Evolutionary conservation across 2,113 vertebrate species (phyloP), one percentile per base, ranked within the genome.

Genomic region (Microtus pennsylvanicus): DNA sequence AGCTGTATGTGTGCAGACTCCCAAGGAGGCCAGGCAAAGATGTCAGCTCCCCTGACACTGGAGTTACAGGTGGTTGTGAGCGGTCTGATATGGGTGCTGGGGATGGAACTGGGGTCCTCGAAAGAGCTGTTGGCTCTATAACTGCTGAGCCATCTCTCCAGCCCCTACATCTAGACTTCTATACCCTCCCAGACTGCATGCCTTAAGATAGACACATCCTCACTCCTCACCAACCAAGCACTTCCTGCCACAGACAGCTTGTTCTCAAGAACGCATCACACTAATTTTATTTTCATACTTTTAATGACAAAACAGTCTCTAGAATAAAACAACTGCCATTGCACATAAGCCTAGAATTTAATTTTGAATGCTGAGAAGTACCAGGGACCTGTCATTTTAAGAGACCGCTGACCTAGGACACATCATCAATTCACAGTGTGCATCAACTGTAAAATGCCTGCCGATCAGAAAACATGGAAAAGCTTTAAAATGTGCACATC

Each of bases 271-370:
- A 95, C 87, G 63, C 50, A 91, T 35, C 83, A 55, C 63, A 63
- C 5, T 91, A 91, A 45, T 67, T 77, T 55, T 85, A 50, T 82
- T 78, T 70, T 67, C 82, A n/a, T 42, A 19, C 21, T 33, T 74
- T 78, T 87, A 78, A 69, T 78, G 8, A 78, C 83, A 72, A 52
- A 87, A 65, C 19, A 75, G 8, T 87, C 69, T 94, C 82, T 86
- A 91, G 8, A 58, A 42, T 24, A 93, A 95, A 81, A 96, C 22
- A 90, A 85, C 6, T 82, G 30, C 38, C 75, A 76, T 4, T 81
- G 58, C 50, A 93, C 61, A 89, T 42, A 95, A 77, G 63, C 83
- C 89, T 67, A 30, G 55, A 93, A 50, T 83, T 83, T 87, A 94
- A 83, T 87, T 91, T 38, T 90, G 55, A 92, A 45, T 94, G 63